phyloP scores from a whole-genome alignment of 2,797 vertebrate genomes.

The Otolemur crassicaudatus region DNA sequence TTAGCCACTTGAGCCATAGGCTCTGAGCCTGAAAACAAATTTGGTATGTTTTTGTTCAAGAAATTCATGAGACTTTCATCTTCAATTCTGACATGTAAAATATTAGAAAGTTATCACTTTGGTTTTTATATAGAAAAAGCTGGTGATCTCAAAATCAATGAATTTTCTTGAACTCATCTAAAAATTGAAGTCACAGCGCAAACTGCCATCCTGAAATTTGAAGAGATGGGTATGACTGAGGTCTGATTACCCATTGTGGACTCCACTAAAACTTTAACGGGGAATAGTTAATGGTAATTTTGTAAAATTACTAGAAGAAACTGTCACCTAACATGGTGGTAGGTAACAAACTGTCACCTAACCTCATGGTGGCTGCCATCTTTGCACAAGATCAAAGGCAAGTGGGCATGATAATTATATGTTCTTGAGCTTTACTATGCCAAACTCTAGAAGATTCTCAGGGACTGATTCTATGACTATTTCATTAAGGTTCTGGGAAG shows the following conservation, averaged over 20 bases:
- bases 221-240: neutral
- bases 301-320: neutral
- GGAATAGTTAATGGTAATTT: neutral
- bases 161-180: neutral
- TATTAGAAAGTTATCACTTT: neutral
- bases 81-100: neutral
- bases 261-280: neutral
- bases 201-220: neutral
- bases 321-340: neutral
- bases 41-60: neutral
- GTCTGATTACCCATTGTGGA: neutral
- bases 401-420: rapidly evolving
- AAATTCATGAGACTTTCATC: neutral
- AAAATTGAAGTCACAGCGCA: neutral
- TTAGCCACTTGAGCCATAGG: too few species aligned
- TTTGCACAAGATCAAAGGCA: neutral
- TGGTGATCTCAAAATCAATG: neutral
- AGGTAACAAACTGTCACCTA: neutral
- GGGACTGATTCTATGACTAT: neutral
- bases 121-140: neutral
- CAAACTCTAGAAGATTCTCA: neutral
- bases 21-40: too few species aligned
- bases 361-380: neutral
- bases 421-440: neutral
- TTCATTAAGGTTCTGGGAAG: neutral